Percentiles rank a stretch among this genome's conserved stretches.
Conservation (phyloP, 2,113 vertebrate genomes). For the Anthoscopus minutus region DNA sequence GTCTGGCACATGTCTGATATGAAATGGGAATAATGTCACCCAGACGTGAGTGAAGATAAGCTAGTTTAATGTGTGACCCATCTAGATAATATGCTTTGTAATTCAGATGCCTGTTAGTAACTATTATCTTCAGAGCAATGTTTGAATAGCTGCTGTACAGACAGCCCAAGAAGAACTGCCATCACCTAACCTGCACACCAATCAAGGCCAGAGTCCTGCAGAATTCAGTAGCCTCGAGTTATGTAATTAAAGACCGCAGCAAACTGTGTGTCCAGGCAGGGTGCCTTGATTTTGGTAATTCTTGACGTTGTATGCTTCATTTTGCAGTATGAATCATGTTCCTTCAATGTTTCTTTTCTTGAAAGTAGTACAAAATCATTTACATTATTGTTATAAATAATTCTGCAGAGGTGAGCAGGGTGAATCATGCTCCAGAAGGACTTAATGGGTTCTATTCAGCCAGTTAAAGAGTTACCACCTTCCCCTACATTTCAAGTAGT, state of each 20-base stretch:
- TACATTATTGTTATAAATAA: not conserved
- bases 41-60: not conserved
- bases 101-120: slow-evolving; percentile 2
- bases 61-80: not conserved
- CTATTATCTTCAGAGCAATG: not conserved
- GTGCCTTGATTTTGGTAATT: not conserved
- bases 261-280: not conserved
- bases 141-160: not conserved
- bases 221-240: not conserved
- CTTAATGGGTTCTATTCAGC: not conserved
- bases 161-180: not conserved
- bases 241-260: not conserved
- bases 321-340: not conserved
- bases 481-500: not conserved
- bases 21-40: slow-evolving; percentile 23
- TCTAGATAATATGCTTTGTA: not conserved
- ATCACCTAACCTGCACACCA: not conserved
- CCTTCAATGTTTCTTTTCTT: not conserved
- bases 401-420: not conserved
- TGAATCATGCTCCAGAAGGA: not conserved
- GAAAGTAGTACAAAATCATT: not conserved
- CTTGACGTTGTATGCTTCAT: not conserved
- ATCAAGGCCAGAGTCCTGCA: not conserved
- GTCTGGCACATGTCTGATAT: slow-evolving; percentile 17
- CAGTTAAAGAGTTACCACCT: not conserved